Conservation (phyloP, 2,888 invertebrate genomes). For the Harpagoxenus sublaevis region DNA sequence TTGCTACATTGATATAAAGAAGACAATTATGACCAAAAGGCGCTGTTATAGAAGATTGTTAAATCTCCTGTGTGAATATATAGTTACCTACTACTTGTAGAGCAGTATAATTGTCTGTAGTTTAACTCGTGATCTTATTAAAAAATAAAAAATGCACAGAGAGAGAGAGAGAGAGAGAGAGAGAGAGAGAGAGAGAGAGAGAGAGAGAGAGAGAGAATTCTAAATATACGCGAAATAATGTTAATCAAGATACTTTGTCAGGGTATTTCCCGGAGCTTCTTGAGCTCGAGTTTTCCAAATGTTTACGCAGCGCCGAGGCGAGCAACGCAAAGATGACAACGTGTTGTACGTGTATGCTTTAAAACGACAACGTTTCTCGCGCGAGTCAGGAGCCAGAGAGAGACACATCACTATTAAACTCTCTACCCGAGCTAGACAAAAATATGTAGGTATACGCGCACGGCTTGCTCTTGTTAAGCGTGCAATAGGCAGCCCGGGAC, state of each 20-base stretch:
- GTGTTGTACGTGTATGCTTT: slow-evolving; percentile 30
- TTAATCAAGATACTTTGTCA: slow-evolving; percentile 30
- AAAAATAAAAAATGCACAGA: neutral
- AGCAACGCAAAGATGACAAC: slow-evolving; percentile 30
- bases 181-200: neutral
- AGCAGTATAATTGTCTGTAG: neutral
- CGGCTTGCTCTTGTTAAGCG: slow-evolving; percentile 57
- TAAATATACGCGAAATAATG: neutral
- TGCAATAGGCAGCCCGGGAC: slow-evolving; percentile 58
- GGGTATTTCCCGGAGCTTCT: slow-evolving; percentile 12
- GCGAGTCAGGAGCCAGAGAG: slow-evolving; percentile 38
- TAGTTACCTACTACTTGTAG: neutral
- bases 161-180: too few species aligned
- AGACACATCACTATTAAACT: slow-evolving; percentile 52
- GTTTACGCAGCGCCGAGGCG: slow-evolving; percentile 35
- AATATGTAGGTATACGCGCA: slow-evolving; percentile 43
- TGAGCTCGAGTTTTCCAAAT: slow-evolving; percentile 31
- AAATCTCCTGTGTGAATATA: neutral
- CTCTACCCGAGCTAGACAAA: slow-evolving; percentile 52
- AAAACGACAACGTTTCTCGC: slow-evolving; percentile 36
- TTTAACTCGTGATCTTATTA: neutral
- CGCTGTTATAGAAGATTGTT: neutral
- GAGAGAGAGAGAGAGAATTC: neutral
- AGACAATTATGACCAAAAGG: neutral
- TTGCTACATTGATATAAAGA: slow-evolving; percentile 2